Conservation (phyloP, 2,113 vertebrate genomes). For the Campylorhamphus procurvoides region DNA sequence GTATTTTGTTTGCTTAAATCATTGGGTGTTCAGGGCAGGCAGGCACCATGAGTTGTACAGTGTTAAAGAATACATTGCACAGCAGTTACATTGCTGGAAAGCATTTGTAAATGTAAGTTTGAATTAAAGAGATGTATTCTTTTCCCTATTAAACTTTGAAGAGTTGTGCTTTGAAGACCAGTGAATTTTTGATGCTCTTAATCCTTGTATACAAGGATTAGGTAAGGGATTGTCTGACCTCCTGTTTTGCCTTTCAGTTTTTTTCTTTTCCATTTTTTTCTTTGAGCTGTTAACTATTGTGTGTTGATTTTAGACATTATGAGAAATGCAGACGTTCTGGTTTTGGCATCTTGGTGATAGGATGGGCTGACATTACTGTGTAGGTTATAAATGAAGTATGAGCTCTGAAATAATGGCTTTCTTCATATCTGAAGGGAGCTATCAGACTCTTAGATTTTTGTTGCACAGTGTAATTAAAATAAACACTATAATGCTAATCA, state of each 20-base stretch:
- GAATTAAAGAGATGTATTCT: background rate
- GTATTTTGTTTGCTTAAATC: background rate
- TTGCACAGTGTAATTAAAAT: slow-evolving; percentile 71
- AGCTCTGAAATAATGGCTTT: slow-evolving; percentile 16
- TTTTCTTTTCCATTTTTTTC: no score
- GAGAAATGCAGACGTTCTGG: background rate
- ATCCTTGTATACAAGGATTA: background rate
- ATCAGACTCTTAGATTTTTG: slow-evolving; percentile 50
- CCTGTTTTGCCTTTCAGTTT: background rate
- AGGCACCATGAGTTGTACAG: rapidly evolving
- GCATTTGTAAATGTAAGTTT: background rate
- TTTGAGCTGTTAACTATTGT: background rate
- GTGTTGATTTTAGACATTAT: background rate
- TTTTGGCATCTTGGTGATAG: background rate
- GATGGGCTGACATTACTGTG: background rate
- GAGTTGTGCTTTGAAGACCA: background rate
- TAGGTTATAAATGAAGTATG: background rate
- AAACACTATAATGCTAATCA: slow-evolving; percentile 66
- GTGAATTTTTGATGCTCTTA: background rate
- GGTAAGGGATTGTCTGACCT: background rate
- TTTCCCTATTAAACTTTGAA: background rate
- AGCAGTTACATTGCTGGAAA: background rate
- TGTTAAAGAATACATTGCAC: background rate
- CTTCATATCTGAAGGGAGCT: slow-evolving; percentile 29
- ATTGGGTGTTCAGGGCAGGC: background rate